Conservation (phyloP, 2,888 invertebrate species). For the Cactoblastis cactorum region DNA sequence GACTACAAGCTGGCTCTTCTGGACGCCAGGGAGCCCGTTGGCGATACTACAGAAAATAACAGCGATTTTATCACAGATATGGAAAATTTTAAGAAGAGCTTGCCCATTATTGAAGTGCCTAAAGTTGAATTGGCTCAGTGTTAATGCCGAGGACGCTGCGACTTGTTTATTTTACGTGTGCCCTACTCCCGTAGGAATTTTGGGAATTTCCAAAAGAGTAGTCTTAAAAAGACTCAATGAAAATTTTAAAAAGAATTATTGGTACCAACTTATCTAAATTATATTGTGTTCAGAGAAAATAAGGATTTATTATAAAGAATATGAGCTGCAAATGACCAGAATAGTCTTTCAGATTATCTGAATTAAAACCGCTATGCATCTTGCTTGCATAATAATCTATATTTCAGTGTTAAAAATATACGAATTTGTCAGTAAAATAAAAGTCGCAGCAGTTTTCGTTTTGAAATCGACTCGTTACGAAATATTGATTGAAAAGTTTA, state of each 20-base stretch:
- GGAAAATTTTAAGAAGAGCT: conserved; percentile 36
- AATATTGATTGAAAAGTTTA: neutral
- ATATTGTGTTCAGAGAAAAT: too few species aligned
- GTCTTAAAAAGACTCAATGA: too few species aligned
- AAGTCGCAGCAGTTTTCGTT: neutral
- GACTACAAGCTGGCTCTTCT: conserved; percentile 45
- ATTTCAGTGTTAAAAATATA: too few species aligned
- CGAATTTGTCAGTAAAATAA: neutral
- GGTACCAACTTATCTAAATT: too few species aligned
- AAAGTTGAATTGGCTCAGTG: conserved; percentile 47
- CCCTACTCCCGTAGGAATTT: too few species aligned
- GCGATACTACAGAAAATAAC: conserved; percentile 41
- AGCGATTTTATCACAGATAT: conserved; percentile 52
- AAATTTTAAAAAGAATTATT: too few species aligned
- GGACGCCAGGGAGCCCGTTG: conserved; percentile 40
- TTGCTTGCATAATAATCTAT: too few species aligned
- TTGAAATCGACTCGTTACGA: neutral
- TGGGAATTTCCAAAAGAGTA: too few species aligned
- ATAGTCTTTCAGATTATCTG: too few species aligned
- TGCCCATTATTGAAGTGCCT: conserved; percentile 44
- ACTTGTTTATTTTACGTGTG: neutral
- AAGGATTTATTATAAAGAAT: too few species aligned
- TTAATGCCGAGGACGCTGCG: conserved; percentile 24
- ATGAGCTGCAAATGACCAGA: too few species aligned
- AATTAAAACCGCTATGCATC: too few species aligned